These are phyloP conservation scores for Cyphomyrus discorhynchus DNA, from an alignment of 2,113 vertebrate genomes.

Conservation along the genomic window DNA sequence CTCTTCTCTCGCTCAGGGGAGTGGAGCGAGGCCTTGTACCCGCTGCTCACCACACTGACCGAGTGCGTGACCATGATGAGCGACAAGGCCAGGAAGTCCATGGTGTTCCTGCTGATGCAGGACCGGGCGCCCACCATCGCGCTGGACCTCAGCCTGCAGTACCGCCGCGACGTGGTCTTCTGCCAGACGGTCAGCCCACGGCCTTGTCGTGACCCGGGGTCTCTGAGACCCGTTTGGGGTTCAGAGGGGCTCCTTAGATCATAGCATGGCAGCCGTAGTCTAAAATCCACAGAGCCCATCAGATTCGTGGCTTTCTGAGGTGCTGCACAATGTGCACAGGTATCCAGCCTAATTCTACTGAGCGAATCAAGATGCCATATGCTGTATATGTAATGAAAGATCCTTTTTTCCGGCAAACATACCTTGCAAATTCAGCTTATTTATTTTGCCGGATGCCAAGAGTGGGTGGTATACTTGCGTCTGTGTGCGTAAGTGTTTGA, in stretches of 20 bases:
- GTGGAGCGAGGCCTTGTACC: constrained; percentile 96
- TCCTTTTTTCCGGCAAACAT: neutral
- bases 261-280: neutral
- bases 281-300: neutral
- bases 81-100: constrained; percentile 90
- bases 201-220: neutral
- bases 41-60: constrained; percentile 87
- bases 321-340: neutral
- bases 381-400: neutral
- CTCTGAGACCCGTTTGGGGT: neutral
- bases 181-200: constrained; percentile 81
- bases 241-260: neutral
- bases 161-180: constrained; percentile 95
- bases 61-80: constrained; percentile 98
- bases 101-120: constrained; percentile 98
- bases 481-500: neutral
- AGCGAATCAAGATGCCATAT: neutral
- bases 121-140: constrained; percentile 88
- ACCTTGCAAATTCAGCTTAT: neutral
- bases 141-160: constrained; percentile 83
- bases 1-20: constrained; percentile 64
- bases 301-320: neutral
- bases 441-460: neutral
- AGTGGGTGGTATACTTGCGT: neutral
- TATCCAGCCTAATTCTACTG: neutral